A percentile compares a stretch with the other conserved stretches of the same genome.
These are phyloP conservation scores for Nephrotoma guestfalica DNA, from an alignment of 2,888 invertebrate species.

Conservation along the genomic window DNA sequence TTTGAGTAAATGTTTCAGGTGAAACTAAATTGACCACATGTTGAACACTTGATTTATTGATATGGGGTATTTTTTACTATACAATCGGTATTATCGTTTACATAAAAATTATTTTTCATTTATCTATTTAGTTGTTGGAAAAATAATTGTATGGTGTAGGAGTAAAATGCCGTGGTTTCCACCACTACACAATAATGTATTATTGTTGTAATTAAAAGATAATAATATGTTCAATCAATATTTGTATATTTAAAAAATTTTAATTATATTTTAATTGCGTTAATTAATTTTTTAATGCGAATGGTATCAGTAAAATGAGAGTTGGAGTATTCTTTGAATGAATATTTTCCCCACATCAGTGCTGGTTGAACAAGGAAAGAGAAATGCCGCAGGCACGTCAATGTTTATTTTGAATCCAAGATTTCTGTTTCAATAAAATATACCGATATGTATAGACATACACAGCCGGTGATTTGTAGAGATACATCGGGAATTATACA, in stretches of 20 bases:
- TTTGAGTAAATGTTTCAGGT: background rate
- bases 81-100: background rate
- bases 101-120: background rate
- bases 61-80: background rate
- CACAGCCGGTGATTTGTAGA: too few species aligned
- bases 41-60: background rate
- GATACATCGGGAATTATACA: too few species aligned
- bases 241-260: background rate
- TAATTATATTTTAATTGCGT: too few species aligned
- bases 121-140: background rate
- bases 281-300: too few species aligned
- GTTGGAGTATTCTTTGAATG: too few species aligned
- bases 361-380: too few species aligned
- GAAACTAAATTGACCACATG: background rate
- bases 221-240: background rate
- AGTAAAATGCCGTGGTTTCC: background rate
- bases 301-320: too few species aligned
- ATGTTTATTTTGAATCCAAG: too few species aligned
- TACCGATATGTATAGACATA: too few species aligned
- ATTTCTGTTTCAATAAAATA: too few species aligned
- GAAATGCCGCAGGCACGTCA: too few species aligned
- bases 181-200: background rate
- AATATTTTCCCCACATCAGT: too few species aligned
- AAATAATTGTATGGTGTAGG: background rate
- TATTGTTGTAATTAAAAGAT: background rate